Percentiles rank a stretch among this genome's conserved stretches.
Conservation (phyloP, 2,888 invertebrate genomes). For the Clitarchus hookeri region DNA sequence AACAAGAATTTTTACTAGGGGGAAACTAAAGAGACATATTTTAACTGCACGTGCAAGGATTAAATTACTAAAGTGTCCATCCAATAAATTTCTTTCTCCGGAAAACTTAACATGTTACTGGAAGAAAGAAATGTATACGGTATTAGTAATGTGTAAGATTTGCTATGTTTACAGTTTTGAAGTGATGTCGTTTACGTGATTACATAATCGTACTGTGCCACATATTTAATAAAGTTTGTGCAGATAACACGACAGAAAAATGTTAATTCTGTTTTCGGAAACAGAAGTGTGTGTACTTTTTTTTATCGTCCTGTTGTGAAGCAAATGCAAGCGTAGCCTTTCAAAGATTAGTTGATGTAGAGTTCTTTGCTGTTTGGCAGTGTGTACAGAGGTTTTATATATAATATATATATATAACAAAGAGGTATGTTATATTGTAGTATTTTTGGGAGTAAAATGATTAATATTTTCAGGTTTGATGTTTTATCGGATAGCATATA, state of each 20-base stretch:
- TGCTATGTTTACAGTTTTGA: slow-evolving; percentile 7
- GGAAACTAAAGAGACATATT: slow-evolving; percentile 3
- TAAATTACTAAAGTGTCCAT: slow-evolving; percentile 15
- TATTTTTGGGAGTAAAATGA: slow-evolving; percentile 38
- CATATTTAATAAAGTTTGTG: background rate
- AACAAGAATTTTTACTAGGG: background rate
- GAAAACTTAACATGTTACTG: background rate
- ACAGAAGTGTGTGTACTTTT: slow-evolving; percentile 11
- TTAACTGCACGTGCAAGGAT: background rate
- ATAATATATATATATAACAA: slow-evolving; percentile 20
- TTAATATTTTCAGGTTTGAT: background rate
- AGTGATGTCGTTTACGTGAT: background rate
- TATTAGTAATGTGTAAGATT: slow-evolving; percentile 20
- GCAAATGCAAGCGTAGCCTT: slow-evolving; percentile 17
- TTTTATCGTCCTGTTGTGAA: slow-evolving; percentile 24
- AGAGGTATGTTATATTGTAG: slow-evolving; percentile 31
- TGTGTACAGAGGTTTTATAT: slow-evolving; percentile 29
- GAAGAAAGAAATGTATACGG: slow-evolving; percentile 22
- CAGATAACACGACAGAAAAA: background rate
- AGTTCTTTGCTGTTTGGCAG: background rate
- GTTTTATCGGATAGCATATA: background rate
- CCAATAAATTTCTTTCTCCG: slow-evolving; percentile 5
- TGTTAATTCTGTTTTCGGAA: background rate
- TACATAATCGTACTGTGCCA: background rate
- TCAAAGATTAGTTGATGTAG: slow-evolving; percentile 18